Evolutionary conservation across 2,888 invertebrate genomes (phyloP).

Genomic region (Metallyticus violacea): DNA sequence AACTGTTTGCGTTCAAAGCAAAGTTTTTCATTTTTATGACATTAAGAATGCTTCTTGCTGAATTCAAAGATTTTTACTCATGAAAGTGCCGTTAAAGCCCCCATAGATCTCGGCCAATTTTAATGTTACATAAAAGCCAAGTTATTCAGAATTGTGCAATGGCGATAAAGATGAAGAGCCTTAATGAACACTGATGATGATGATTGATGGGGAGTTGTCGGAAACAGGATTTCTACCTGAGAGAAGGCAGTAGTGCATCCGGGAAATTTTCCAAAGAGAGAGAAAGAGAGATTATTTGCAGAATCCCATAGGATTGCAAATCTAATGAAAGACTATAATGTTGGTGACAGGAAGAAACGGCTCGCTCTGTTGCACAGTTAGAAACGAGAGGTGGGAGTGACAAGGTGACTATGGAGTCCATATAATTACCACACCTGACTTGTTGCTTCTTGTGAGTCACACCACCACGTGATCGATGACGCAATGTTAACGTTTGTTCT

Average conservation of each 20-base stretch:
- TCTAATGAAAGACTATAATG: background rate
- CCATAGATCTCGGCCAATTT: no score
- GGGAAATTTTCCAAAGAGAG: background rate
- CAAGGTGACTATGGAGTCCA: background rate
- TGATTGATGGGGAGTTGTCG: background rate
- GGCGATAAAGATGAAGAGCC: background rate
- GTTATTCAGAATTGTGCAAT: background rate
- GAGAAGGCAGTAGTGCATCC: background rate
- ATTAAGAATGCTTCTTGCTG: no score
- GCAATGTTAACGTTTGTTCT: background rate
- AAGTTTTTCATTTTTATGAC: no score
- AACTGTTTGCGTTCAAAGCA: no score
- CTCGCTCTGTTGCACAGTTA: no score
- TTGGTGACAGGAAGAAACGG: background rate
- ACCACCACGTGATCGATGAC: background rate
- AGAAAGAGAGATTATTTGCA: background rate
- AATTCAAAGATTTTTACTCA: no score
- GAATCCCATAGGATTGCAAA: background rate
- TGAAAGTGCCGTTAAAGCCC: no score
- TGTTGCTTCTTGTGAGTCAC: background rate
- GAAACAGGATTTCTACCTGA: constrained; percentile 19
- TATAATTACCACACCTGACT: background rate
- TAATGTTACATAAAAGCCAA: no score
- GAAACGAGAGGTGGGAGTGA: no score
- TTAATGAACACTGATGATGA: background rate